Conservation (phyloP, 2,888 invertebrate species). For the Ichneumon xanthorius region DNA sequence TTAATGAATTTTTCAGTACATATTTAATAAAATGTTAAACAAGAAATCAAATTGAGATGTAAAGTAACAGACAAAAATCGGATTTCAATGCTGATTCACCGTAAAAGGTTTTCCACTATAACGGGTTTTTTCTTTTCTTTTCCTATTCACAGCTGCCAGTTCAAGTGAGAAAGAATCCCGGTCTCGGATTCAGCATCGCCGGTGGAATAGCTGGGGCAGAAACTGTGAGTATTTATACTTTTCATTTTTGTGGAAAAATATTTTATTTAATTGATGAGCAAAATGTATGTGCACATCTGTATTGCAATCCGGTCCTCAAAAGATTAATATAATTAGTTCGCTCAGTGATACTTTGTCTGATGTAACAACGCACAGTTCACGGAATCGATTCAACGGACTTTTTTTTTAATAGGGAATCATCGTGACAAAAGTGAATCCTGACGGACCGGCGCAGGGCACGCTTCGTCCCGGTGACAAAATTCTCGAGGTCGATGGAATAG, state of each 20-base stretch:
- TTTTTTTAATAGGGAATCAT: constrained; percentile 86
- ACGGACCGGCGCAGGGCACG: constrained; percentile 86
- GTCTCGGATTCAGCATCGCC: constrained; percentile 86
- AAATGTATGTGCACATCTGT: neutral
- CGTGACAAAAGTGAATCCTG: constrained; percentile 87
- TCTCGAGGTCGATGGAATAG: constrained; percentile 88
- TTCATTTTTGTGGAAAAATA: constrained; percentile 23
- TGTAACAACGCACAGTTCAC: neutral
- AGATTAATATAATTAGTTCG: neutral
- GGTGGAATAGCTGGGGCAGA: constrained; percentile 84
- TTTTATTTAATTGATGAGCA: neutral
- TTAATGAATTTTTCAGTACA: neutral
- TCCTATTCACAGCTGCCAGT: constrained; percentile 83
- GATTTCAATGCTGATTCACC: constrained; percentile 10
- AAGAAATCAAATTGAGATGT: neutral
- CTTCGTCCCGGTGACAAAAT: constrained; percentile 88
- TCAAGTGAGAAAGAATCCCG: constrained; percentile 86
- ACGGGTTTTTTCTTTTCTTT: neutral
- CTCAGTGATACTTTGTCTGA: neutral
- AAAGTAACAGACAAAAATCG: neutral
- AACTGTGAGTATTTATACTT: constrained; percentile 75
- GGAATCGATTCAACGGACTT: constrained; percentile 3
- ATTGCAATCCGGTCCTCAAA: neutral
- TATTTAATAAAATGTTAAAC: neutral
- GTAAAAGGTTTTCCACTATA: neutral